These are phyloP conservation scores for Azemiops feae DNA, from an alignment of 2,113 vertebrate species.

Conservation along the genomic window DNA sequence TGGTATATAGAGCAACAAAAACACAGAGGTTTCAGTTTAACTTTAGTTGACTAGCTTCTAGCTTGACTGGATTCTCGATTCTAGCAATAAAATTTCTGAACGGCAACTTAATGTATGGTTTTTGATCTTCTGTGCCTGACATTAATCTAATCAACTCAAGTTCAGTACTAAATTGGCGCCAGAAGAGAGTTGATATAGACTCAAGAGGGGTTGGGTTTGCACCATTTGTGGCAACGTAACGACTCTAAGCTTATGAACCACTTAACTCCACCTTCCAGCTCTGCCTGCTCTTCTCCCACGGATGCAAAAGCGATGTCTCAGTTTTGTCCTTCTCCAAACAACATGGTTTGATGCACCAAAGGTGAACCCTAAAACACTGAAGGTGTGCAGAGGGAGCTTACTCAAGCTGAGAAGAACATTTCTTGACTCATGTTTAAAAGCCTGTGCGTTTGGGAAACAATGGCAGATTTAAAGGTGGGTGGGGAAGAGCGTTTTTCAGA, in stretches of 20 bases:
- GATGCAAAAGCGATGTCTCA: not conserved
- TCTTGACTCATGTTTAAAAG: not conserved
- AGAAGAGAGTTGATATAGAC: not conserved
- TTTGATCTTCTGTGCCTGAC: not conserved
- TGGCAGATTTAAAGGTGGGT: not conserved
- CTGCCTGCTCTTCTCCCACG: not conserved
- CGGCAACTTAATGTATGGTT: not conserved
- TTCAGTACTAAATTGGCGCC: not conserved
- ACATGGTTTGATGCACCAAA: not conserved
- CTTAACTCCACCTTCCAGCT: not conserved
- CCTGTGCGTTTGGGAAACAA: not conserved
- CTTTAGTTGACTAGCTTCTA: not conserved
- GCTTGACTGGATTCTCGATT: not conserved
- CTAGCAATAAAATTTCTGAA: not conserved
- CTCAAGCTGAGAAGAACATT: not conserved
- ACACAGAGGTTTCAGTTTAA: not conserved
- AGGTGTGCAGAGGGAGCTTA: not conserved
- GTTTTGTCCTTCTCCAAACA: not conserved
- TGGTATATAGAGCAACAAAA: not conserved
- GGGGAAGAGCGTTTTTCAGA: not conserved
- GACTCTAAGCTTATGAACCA: not conserved
- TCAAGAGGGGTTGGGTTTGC: not conserved
- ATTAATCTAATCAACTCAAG: not conserved
- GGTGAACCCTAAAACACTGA: not conserved
- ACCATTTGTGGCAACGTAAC: not conserved